Base-by-base conservation (phyloP, 2,888 invertebrate genomes). In the Falcaria lacertinaria region DNA sequence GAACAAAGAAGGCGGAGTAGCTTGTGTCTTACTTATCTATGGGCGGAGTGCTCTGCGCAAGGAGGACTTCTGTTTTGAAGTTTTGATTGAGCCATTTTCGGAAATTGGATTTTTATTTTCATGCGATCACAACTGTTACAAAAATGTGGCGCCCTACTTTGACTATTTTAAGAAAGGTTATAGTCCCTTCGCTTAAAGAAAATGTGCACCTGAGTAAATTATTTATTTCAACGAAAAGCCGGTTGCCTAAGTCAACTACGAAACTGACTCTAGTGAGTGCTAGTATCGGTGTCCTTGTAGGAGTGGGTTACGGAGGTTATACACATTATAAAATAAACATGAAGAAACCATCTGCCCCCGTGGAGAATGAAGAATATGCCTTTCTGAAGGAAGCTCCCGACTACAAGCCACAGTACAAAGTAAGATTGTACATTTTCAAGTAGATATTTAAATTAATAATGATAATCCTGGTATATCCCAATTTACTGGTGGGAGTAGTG, bases 251-350 rank as follows among this genome's bases (percentile, higher is more conserved):
- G 51, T 87, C 87, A 4, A 77, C 83, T 7, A 68, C 76, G 0
- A 92, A 91, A 60, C 61, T 92, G 51, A 90, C 91, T 16, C 51
- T 93, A 22, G 74, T 92, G 1, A 92, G 93, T 48, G 91, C 91
- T 1, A 87, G 88, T 60, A 77, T 93, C 41, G 93, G 93, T 35
- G 84, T 90, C 4, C 73, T 90, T 1, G 64, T 90, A 2, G 92
- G 92, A 1, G 90, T 90, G 0, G 89, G 89, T 0, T 92, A 91
- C 61, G 86, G 89, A 47, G 89, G 87, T 46, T 90, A 88, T 57
- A 88, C 89, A 0, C 90, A 90, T 59, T 89, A 85, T 44, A 82
- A 82, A 69, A 74, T 89, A 40, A 90, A 90, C 59, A 47, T 55
- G 1, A 88, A 80, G 52, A 84, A 78, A 37, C 54, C 50, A 34